Conservation (phyloP, 2,113 vertebrate genomes). For the Ancistrus triradiatus region DNA sequence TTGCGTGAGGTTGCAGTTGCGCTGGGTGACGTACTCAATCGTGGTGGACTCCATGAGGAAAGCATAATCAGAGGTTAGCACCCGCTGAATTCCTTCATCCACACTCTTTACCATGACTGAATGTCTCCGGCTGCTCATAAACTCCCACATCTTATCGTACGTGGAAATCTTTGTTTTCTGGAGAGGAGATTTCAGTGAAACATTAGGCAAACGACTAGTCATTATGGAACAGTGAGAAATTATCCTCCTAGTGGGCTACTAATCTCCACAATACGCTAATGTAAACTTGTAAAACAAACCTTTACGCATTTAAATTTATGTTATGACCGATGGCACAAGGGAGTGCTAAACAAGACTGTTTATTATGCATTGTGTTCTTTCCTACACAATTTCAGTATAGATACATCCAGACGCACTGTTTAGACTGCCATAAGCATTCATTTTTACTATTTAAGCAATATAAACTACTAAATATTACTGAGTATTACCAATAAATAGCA, state of each 20-base stretch:
- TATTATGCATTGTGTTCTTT: not conserved
- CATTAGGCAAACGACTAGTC: conserved; percentile 8
- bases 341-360: not conserved
- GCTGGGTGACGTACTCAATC: conserved; percentile 92
- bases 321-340: conserved; percentile 5
- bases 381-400: too few species aligned
- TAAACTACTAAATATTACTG: too few species aligned
- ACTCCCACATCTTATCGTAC: conserved; percentile 99
- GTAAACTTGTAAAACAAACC: conserved; percentile 1
- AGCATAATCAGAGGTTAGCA: conserved; percentile 95
- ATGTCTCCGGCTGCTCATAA: conserved; percentile 96
- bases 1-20: conserved; percentile 98
- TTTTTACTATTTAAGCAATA: too few species aligned
- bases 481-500: too few species aligned
- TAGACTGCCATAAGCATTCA: too few species aligned
- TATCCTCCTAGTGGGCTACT: conserved; percentile 4
- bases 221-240: conserved; percentile 8
- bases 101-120: conserved; percentile 94
- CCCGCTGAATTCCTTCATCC: conserved; percentile 93
- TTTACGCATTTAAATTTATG: conserved; percentile 6
- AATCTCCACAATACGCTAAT: conserved; percentile 2
- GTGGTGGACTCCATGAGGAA: conserved; percentile 98
- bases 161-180: conserved; percentile 99
- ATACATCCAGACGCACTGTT: too few species aligned
- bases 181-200: conserved; percentile 33